A percentile compares a stretch with the other conserved stretches of the same genome.
These are phyloP conservation scores for Atherix ibis DNA, from an alignment of 2,888 invertebrate species.

Conservation along the genomic window DNA sequence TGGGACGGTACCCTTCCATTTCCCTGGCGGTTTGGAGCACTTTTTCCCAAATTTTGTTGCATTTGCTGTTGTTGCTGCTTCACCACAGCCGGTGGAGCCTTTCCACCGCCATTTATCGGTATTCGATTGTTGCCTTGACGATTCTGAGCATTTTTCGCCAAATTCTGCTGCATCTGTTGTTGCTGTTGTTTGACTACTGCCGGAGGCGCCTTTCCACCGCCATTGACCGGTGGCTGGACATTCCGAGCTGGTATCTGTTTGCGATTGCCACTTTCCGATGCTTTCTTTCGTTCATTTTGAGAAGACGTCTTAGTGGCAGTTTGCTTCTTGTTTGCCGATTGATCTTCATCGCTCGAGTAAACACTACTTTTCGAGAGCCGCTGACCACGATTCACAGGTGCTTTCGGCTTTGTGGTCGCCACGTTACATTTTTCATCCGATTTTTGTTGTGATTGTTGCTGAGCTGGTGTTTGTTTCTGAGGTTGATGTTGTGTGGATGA, in stretches of 20 bases:
- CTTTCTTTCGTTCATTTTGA: conserved; percentile 23
- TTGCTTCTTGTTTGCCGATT: conserved; percentile 24
- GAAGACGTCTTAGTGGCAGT: conserved; percentile 13
- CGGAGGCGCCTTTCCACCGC: conserved; percentile 32
- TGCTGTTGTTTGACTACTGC: conserved; percentile 19
- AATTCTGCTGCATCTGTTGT: conserved; percentile 20
- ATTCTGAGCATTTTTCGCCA: conserved; percentile 14
- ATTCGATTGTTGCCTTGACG: too few relatives aligned
- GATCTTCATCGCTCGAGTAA: conserved; percentile 47
- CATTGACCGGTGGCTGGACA: conserved; percentile 13
- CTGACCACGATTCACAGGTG: conserved; percentile 29
- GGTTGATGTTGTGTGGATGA: conserved; percentile 15
- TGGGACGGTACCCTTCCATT: background rate
- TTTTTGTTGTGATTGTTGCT: conserved; percentile 19
- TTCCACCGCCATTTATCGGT: conserved; percentile 27
- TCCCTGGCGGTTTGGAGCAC: conserved; percentile 7
- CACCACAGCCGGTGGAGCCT: conserved; percentile 25
- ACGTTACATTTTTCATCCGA: conserved; percentile 16
- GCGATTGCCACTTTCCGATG: conserved; percentile 28
- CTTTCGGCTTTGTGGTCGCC: conserved; percentile 21
- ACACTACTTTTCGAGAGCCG: conserved; percentile 34
- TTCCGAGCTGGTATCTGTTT: conserved; percentile 19
- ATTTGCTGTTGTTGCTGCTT: conserved; percentile 17
- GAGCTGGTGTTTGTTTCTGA: too few relatives aligned
- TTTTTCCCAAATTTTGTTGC: conserved; percentile 21